These are phyloP conservation scores for Myocastor coypus DNA, from an alignment of 2,113 vertebrate species.

Conservation along the genomic window DNA sequence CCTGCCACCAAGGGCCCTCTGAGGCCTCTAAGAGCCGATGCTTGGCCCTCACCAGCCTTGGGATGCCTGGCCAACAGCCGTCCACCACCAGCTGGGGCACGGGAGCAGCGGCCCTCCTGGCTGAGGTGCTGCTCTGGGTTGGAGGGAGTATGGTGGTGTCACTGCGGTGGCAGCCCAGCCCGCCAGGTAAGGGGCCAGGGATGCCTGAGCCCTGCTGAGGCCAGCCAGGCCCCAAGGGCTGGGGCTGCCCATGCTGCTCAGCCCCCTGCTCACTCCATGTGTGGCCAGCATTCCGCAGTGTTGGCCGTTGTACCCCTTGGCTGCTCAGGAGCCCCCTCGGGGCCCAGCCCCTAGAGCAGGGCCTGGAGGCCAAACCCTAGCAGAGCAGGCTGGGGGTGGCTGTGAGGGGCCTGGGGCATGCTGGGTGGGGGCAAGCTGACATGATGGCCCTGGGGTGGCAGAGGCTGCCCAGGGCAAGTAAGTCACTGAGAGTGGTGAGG, in stretches of 20 bases:
- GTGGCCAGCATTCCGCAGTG: rapidly evolving
- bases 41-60: rapidly evolving
- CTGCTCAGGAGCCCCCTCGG: background rate
- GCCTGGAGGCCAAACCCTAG: background rate
- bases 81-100: slow-evolving; percentile 79
- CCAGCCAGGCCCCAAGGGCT: background rate
- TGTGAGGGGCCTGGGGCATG: background rate
- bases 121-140: slow-evolving; percentile 93
- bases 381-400: background rate
- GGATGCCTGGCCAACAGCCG: background rate
- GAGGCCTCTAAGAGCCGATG: background rate
- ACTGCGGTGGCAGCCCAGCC: slow-evolving; percentile 90
- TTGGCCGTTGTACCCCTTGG: rapidly evolving
- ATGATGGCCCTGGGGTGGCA: rapidly evolving
- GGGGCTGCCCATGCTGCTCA: too few relatives aligned
- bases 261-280: background rate
- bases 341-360: rapidly evolving
- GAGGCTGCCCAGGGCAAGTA: background rate
- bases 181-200: slow-evolving; percentile 90
- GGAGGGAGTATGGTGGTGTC: slow-evolving; percentile 88
- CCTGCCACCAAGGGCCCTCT: background rate
- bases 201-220: background rate
- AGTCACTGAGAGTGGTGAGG: background rate
- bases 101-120: slow-evolving; percentile 84
- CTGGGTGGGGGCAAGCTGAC: background rate